Conservation (phyloP, 2,888 invertebrate species). For the Tipula vernalis region DNA sequence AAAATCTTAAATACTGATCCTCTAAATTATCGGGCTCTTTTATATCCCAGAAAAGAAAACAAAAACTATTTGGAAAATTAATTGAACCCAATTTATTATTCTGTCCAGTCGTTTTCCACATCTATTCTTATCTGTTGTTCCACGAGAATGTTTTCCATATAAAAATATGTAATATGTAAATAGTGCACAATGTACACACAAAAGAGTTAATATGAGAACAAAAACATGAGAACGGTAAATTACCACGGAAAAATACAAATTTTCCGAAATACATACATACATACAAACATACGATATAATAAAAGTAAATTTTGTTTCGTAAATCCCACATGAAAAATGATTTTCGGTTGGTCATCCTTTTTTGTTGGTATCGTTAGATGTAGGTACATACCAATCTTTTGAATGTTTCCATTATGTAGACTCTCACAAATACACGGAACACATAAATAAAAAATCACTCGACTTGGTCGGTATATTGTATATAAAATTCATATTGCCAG, state of each 20-base stretch:
- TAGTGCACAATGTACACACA: not conserved
- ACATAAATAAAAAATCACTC: not conserved
- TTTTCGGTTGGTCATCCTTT: not conserved
- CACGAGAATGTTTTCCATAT: not conserved
- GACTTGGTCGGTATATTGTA: not conserved
- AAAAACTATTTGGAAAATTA: not conserved
- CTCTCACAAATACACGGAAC: not conserved
- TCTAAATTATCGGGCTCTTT: not conserved
- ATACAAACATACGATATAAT: not conserved
- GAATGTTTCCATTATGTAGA: not conserved
- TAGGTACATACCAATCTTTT: not conserved
- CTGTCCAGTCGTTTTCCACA: not conserved
- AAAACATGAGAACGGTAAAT: not conserved
- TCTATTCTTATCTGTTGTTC: not conserved
- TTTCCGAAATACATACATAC: not conserved
- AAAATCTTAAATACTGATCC: constrained; percentile 4
- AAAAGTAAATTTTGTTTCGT: not conserved
- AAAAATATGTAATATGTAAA: not conserved
- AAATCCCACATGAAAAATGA: not conserved
- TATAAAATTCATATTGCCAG: not conserved
- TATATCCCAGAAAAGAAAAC: not conserved
- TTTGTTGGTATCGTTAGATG: not conserved
- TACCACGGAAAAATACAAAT: not conserved
- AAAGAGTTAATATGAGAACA: not conserved
- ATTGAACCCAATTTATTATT: not conserved